These are phyloP conservation scores for Pantherophis vulpinus DNA, from an alignment of 2,797 vertebrate species.

Conservation along the genomic window DNA sequence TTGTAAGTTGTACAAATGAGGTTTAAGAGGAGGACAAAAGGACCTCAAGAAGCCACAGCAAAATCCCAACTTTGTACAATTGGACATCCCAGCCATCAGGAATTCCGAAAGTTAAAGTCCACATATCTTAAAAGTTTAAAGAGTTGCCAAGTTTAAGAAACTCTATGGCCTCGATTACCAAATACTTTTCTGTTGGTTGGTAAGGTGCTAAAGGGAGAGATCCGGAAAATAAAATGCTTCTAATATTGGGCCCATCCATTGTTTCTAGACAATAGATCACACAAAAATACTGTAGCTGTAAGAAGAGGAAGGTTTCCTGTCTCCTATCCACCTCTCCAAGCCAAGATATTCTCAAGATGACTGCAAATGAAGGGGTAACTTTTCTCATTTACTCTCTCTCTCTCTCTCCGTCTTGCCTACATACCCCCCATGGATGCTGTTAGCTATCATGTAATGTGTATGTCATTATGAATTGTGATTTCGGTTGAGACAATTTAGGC, in stretches of 20 bases:
- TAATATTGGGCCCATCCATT: neutral
- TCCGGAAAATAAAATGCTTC: neutral
- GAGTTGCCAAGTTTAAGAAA: neutral
- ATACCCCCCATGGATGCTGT: neutral
- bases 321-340: neutral
- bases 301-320: neutral
- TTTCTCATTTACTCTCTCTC: neutral
- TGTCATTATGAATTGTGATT: neutral
- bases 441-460: neutral
- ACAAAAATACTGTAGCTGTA: neutral
- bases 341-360: neutral
- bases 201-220: neutral
- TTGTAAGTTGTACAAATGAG: neutral
- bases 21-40: neutral
- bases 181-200: neutral
- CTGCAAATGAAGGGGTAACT: neutral
- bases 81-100: neutral
- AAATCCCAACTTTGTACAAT: neutral
- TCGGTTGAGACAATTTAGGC: neutral
- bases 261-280: neutral
- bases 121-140: neutral
- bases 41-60: neutral
- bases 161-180: neutral
- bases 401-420: neutral
- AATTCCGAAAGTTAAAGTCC: neutral